Percentiles rank a stretch among this genome's conserved stretches.
Evolutionary conservation across 2,797 vertebrate genomes (phyloP).

Genomic region (Catharus ustulatus): DNA sequence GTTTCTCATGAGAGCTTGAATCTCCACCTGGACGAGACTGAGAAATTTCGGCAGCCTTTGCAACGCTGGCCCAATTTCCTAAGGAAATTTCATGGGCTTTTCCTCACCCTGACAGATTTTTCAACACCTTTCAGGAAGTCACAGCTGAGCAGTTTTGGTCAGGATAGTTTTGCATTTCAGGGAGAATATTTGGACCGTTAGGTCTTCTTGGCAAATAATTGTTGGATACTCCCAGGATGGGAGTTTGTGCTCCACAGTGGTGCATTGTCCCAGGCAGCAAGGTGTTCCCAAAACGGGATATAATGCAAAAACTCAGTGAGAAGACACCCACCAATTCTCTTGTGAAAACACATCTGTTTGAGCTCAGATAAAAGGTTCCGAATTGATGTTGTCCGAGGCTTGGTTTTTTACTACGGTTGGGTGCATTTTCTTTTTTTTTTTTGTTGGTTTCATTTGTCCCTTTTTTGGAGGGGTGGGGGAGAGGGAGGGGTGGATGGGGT

Average conservation of each 20-base stretch:
- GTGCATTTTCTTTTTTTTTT: accelerated
- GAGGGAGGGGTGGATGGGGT: accelerated
- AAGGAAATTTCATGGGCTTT: slow-evolving; percentile 42
- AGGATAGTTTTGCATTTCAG: background rate
- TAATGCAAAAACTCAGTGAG: background rate
- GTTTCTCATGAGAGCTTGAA: background rate
- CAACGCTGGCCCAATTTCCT: background rate
- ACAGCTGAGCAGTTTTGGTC: slow-evolving; percentile 25
- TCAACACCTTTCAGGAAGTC: slow-evolving; percentile 45
- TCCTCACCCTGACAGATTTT: slow-evolving; percentile 35
- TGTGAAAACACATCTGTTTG: background rate
- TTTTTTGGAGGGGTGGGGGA: accelerated
- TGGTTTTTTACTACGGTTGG: background rate
- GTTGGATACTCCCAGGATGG: background rate
- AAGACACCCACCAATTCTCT: background rate
- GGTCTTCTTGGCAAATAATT: background rate
- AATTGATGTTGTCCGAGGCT: background rate
- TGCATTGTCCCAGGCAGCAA: background rate
- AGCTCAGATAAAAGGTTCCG: background rate
- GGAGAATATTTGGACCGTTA: background rate
- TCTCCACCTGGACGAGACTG: slow-evolving; percentile 26
- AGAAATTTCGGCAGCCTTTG: background rate
- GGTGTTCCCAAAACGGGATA: background rate
- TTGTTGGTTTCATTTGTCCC: background rate
- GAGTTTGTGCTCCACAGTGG: background rate